phyloP scores from a whole-genome alignment of 30 jellyfish, hydroid and myxozoan genomes.

The Haliclystus octoradiatus region DNA sequence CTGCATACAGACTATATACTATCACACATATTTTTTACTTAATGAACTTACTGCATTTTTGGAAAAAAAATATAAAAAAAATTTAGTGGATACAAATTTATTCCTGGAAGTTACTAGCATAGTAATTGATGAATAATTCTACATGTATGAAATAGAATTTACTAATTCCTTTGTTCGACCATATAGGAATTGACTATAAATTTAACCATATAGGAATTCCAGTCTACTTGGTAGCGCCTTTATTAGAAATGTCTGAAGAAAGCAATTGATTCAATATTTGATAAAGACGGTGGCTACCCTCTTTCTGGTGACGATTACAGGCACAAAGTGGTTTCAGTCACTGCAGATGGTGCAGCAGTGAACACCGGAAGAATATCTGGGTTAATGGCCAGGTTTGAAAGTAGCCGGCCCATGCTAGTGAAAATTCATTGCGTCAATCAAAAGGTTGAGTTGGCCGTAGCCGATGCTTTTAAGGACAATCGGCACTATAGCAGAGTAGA shows the following conservation, averaged over 20 bases:
- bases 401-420: conserved; percentile 44
- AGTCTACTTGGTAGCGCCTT: neutral
- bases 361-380: conserved; percentile 35
- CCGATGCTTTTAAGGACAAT: conserved; percentile 10
- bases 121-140: too few species aligned
- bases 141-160: too few species aligned
- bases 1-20: too few species aligned
- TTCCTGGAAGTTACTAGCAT: too few species aligned
- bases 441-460: conserved; percentile 42
- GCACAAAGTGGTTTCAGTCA: conserved; percentile 11
- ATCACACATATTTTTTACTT: too few species aligned
- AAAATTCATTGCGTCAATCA: conserved; percentile 54
- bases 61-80: too few species aligned
- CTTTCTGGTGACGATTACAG: neutral
- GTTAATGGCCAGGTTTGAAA: conserved; percentile 30
- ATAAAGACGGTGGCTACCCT: neutral
- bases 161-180: too few species aligned
- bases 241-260: conserved; percentile 4
- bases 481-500: conserved; percentile 11
- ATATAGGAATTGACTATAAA: too few species aligned
- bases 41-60: too few species aligned
- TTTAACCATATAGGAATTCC: neutral
- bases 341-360: conserved; percentile 61
- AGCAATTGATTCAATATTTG: conserved; percentile 8
- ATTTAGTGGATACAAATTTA: too few species aligned